phyloP scores from a whole-genome alignment of 2,797 vertebrate species.

The Pelochelys cantorii region DNA sequence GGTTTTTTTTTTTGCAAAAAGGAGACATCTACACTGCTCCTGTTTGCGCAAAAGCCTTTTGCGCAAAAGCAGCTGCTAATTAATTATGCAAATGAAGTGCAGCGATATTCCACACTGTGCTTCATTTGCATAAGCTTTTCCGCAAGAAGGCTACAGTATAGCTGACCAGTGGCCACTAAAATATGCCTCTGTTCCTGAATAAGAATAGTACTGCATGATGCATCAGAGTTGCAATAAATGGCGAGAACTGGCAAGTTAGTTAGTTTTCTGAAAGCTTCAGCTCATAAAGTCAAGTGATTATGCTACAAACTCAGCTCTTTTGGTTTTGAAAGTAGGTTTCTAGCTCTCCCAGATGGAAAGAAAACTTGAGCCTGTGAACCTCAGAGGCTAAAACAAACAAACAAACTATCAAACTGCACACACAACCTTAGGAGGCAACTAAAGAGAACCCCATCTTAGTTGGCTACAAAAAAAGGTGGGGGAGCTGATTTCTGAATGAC shows the following conservation, averaged over 20 bases:
- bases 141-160: too few relatives aligned
- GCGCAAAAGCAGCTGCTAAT: too few relatives aligned
- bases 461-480: background rate
- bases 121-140: too few relatives aligned
- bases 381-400: background rate
- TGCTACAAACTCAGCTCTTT: background rate
- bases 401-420: background rate
- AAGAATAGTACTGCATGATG: accelerated
- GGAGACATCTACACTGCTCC: too few relatives aligned
- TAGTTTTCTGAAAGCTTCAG: background rate
- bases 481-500: background rate
- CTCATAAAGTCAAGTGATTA: background rate
- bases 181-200: background rate
- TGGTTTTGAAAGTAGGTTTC: background rate
- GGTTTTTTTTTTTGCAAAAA: too few relatives aligned
- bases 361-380: background rate
- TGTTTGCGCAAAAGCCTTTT: too few relatives aligned
- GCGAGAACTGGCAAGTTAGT: background rate
- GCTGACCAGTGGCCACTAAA: background rate
- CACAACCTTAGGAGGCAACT: background rate
- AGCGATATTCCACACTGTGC: too few relatives aligned
- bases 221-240: background rate
- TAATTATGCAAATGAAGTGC: too few relatives aligned
- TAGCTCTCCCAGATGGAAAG: background rate
- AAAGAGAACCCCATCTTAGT: background rate